Evolutionary conservation across 2,113 vertebrate species (phyloP).

Genomic region (Todiramphus saurophagus): DNA sequence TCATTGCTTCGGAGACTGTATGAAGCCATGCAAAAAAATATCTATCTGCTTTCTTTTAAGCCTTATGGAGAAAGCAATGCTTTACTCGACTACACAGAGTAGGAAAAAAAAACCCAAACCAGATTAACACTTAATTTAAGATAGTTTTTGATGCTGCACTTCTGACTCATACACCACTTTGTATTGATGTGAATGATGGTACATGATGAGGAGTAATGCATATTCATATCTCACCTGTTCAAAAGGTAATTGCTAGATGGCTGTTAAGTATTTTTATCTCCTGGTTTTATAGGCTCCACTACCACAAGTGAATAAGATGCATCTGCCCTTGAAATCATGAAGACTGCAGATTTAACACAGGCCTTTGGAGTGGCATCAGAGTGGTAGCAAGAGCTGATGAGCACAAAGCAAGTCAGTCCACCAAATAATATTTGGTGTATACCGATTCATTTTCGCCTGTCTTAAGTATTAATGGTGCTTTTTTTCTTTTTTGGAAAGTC

Average conservation of each 20-base stretch:
- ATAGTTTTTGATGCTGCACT: neutral
- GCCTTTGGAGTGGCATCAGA: neutral
- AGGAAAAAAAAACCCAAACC: neutral
- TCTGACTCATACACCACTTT: neutral
- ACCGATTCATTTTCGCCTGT: neutral
- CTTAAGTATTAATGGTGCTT: neutral
- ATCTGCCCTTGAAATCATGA: neutral
- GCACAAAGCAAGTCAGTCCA: neutral
- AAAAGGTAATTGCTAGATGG: neutral
- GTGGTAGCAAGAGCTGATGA: neutral
- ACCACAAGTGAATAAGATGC: neutral
- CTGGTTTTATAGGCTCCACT: neutral
- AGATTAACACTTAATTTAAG: neutral
- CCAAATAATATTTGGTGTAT: neutral
- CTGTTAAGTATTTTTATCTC: conserved; percentile 13
- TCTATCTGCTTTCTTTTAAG: neutral
- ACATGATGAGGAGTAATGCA: neutral
- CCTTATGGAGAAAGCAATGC: neutral
- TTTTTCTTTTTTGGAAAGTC: neutral
- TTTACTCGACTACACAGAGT: neutral
- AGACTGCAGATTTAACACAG: neutral
- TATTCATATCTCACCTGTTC: conserved; percentile 21
- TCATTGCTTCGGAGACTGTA: neutral
- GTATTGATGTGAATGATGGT: neutral
- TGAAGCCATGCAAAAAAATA: neutral